Percentiles rank a stretch among this genome's conserved stretches.
phyloP scores from a whole-genome alignment of 2,113 vertebrate genomes.

The Hippoglossus stenolepis region DNA sequence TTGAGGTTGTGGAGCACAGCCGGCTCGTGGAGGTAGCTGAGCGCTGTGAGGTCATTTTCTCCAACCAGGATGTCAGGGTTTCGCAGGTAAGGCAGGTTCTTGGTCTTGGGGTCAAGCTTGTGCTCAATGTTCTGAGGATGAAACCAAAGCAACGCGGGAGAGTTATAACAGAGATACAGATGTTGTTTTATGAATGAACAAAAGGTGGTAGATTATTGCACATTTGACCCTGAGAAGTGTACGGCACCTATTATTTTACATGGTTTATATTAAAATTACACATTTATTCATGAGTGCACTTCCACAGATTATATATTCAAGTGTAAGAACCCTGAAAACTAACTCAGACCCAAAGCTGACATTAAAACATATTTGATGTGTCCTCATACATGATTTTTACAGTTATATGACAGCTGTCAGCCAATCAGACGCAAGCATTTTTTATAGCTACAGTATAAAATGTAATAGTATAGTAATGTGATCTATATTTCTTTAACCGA shows the following conservation, averaged over 20 bases:
- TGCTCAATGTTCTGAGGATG: slow-evolving; percentile 88
- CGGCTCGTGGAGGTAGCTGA: slow-evolving; percentile 98
- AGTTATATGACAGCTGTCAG: no score
- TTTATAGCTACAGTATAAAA: no score
- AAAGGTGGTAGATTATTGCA: no score
- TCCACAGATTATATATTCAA: background rate
- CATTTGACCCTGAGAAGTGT: no score
- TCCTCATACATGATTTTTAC: no score
- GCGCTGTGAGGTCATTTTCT: slow-evolving; percentile 97
- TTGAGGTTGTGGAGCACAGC: slow-evolving; percentile 97
- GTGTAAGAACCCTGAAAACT: background rate
- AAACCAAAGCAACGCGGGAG: background rate
- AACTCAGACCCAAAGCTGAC: background rate
- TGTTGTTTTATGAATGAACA: background rate
- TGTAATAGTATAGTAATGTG: no score
- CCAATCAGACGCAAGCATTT: no score
- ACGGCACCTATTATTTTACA: no score
- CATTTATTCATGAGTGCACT: no score
- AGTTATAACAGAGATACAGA: background rate
- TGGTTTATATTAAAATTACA: no score
- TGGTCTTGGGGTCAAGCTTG: slow-evolving; percentile 88
- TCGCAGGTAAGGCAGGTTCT: slow-evolving; percentile 92
- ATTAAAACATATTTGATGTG: background rate
- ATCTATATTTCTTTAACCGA: no score
- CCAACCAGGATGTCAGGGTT: slow-evolving; percentile 99